Evolutionary conservation across 2,797 vertebrate species (phyloP).

Genomic region (Orestias chungarensis): DNA sequence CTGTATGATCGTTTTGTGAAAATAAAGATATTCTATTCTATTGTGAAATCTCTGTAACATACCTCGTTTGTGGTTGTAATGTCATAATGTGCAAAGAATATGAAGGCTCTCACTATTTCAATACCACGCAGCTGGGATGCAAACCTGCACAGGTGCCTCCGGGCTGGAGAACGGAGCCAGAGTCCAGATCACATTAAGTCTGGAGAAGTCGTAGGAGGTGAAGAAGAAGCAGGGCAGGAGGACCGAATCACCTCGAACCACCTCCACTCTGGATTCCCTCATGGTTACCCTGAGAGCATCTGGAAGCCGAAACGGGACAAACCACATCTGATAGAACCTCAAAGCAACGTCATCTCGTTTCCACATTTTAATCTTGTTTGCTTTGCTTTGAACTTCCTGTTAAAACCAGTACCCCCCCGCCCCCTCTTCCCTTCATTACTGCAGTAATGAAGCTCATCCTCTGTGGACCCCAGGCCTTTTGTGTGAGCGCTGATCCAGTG

Average conservation of each 20-base stretch:
- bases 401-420: slow-evolving; percentile 23
- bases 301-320: slow-evolving; percentile 17
- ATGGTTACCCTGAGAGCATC: slow-evolving; percentile 78
- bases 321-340: neutral
- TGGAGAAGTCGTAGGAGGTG: slow-evolving; percentile 76
- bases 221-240: slow-evolving; percentile 83
- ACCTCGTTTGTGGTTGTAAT: neutral
- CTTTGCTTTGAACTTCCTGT: slow-evolving; percentile 5
- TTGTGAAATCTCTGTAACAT: neutral
- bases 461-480: slow-evolving; percentile 54
- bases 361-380: neutral
- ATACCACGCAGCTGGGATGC: neutral
- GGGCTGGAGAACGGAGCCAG: slow-evolving; percentile 76
- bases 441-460: slow-evolving; percentile 59
- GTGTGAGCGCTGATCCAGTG: slow-evolving; percentile 42
- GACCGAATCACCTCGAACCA: slow-evolving; percentile 75
- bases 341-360: neutral
- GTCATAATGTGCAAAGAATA: neutral
- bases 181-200: slow-evolving; percentile 87
- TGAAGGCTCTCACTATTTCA: neutral
- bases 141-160: slow-evolving; percentile 78
- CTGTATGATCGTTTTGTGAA: no score
- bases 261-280: slow-evolving; percentile 74
- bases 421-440: slow-evolving; percentile 62
- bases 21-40: no score